Evolutionary conservation across 2,797 vertebrate genomes (phyloP).

Genomic region (Hapalemur alaotrensis): DNA sequence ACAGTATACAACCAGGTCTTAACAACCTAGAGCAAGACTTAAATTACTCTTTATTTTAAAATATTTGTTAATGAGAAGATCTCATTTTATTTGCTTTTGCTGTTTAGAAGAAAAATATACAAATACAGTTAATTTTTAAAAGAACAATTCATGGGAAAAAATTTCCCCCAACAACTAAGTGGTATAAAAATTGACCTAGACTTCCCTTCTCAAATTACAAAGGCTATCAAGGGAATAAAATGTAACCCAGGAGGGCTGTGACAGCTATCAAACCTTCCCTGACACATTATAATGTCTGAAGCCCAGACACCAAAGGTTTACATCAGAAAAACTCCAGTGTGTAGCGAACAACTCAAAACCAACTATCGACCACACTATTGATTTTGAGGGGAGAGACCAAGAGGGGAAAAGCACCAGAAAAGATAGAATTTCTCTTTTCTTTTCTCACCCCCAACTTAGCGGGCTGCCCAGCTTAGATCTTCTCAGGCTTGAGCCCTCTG

Average conservation of each 20-base stretch:
- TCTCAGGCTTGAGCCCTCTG: constrained; percentile 80
- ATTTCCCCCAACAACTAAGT: constrained; percentile 57
- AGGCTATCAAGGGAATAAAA: constrained; percentile 84
- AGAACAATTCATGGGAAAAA: constrained; percentile 55
- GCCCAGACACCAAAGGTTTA: constrained; percentile 84
- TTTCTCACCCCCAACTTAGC: constrained; percentile 79
- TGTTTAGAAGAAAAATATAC: constrained; percentile 43
- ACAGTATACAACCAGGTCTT: background rate
- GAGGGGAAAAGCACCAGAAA: constrained; percentile 85
- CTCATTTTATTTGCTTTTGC: constrained; percentile 3
- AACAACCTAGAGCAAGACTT: constrained; percentile 29
- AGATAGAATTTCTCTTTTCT: constrained; percentile 88
- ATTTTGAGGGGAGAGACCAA: constrained; percentile 87
- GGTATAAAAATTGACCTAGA: constrained; percentile 79
- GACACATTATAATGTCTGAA: constrained; percentile 85
- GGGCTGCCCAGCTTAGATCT: constrained; percentile 81
- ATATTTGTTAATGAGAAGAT: constrained; percentile 35
- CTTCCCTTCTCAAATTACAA: constrained; percentile 83
- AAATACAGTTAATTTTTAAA: constrained; percentile 38
- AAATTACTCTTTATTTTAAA: constrained; percentile 39
- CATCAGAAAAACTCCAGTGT: constrained; percentile 86
- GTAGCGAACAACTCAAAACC: constrained; percentile 88
- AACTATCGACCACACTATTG: constrained; percentile 88
- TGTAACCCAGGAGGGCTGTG: constrained; percentile 81
- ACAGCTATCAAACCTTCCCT: constrained; percentile 82